Evolutionary conservation across 53 echinoderm and acorn worm genomes (phyloP).

Genomic region (Apostichopus leukothele): DNA sequence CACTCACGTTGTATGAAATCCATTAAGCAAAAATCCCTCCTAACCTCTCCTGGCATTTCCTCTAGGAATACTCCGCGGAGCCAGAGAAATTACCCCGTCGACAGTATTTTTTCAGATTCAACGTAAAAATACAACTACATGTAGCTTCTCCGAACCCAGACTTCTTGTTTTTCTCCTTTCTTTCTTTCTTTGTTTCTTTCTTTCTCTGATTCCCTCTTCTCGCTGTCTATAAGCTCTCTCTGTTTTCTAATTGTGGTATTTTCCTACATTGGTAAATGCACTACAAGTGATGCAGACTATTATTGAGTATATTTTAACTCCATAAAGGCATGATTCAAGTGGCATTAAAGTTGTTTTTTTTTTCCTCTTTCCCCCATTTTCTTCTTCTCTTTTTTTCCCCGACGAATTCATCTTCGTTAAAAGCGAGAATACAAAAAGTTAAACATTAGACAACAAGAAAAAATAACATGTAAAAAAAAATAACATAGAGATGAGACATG

Average conservation of each 20-base stretch:
- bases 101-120: not conserved
- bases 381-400: no score
- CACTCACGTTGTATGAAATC: constrained; percentile 14
- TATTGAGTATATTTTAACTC: not conserved
- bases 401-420: not conserved
- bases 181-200: not conserved
- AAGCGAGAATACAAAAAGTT: not conserved
- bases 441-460: no score
- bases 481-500: no score
- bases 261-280: not conserved
- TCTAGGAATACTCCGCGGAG: not conserved
- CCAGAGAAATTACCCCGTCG: not conserved
- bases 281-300: not conserved
- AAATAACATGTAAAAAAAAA: no score
- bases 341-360: not conserved
- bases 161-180: not conserved
- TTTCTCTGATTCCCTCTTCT: no score
- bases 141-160: not conserved
- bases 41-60: constrained; percentile 1
- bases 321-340: not conserved
- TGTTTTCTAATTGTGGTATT: not conserved
- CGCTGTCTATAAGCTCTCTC: not conserved
- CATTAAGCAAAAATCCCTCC: constrained; percentile 5
- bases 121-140: not conserved
- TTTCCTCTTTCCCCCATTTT: no score